Base-by-base conservation (phyloP, 2,113 vertebrate genomes). In the Channa maculata region DNA sequence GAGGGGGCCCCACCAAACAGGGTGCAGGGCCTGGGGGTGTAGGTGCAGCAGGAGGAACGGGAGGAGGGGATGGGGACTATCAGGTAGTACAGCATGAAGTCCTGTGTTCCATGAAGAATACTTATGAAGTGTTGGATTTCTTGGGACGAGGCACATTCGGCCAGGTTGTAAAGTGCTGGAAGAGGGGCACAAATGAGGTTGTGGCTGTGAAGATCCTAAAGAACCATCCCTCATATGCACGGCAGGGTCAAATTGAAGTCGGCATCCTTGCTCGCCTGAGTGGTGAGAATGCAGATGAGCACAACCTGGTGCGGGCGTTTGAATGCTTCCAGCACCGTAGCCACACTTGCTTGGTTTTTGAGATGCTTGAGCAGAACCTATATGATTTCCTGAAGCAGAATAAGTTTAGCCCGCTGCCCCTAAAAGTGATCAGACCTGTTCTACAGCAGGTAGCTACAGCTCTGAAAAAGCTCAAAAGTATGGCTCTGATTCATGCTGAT, bases 321-420 rank as follows among this genome's bases (percentile, higher is more conserved):
- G 98, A 99, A 81, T 99, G 98, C 94, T 99, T 99, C 92, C 97
- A 99, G 94, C 98, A 99, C 91, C 96, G 95, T 63, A 98, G 95
- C 92, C 98, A 99, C 78, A 99, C 98, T 54, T 99, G 98, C 77
- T 93, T 99, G 91, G 98, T 99, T 77, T 99, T 99, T 76, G 98
- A 99, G 94, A 98, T 99, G 97, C 95, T 99, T 78, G 98, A 99
- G 93, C 98, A 99, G 94, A 99, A 99, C 86, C 94, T 99, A 41
- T 99, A 99, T 0, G 98, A 99, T 90, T 99, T 99, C 90, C 93
- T 99, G 89, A 99, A 99, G 87, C 98, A 99, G 94, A 99, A 99
- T 89, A 99, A 99, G 91, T 99, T 99, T 92, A 99, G 98, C 88
- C 98, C 98, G 13, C 92, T 99, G 86, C 97, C 97, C 78, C 93